Percentiles rank a stretch among this genome's conserved stretches.
These are phyloP conservation scores for Drosophila phalerata DNA, from an alignment of 2,888 invertebrate genomes.

Conservation along the genomic window DNA sequence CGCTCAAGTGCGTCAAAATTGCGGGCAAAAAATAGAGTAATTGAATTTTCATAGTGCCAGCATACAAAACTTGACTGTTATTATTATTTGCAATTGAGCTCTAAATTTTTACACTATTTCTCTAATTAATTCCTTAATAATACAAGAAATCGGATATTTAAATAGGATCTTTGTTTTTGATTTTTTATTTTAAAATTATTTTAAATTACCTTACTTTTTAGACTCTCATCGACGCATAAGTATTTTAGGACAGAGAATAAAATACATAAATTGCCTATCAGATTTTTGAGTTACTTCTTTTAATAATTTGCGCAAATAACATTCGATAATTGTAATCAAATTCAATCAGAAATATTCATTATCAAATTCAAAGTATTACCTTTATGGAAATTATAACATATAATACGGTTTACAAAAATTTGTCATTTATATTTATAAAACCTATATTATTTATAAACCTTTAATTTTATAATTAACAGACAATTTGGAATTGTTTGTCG, in stretches of 20 bases:
- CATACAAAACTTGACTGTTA: constrained; percentile 35
- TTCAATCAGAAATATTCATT: neutral
- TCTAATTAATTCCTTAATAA: neutral
- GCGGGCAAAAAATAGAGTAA: constrained; percentile 68
- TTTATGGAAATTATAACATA: neutral
- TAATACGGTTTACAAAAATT: neutral
- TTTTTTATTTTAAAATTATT: neutral
- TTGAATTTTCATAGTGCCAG: constrained; percentile 69
- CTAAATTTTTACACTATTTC: constrained; percentile 6
- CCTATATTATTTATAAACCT: neutral
- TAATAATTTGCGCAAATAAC: neutral
- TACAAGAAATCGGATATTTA: no score
- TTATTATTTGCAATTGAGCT: constrained; percentile 32
- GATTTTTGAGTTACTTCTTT: neutral
- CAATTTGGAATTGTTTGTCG: constrained; percentile 56
- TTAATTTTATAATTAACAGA: constrained; percentile 57
- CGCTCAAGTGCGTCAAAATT: constrained; percentile 19
- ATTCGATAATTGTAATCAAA: neutral
- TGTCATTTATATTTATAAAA: neutral
- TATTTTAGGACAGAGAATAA: neutral
- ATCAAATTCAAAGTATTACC: neutral
- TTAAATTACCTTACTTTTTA: no score
- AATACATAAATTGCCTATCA: neutral
- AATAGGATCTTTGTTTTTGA: no score
- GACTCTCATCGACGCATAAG: no score